Percentiles rank a stretch among this genome's conserved stretches.
Evolutionary conservation across 1,140 invertebrate species (phyloP).

Genomic region (Drosophila jambulina): DNA sequence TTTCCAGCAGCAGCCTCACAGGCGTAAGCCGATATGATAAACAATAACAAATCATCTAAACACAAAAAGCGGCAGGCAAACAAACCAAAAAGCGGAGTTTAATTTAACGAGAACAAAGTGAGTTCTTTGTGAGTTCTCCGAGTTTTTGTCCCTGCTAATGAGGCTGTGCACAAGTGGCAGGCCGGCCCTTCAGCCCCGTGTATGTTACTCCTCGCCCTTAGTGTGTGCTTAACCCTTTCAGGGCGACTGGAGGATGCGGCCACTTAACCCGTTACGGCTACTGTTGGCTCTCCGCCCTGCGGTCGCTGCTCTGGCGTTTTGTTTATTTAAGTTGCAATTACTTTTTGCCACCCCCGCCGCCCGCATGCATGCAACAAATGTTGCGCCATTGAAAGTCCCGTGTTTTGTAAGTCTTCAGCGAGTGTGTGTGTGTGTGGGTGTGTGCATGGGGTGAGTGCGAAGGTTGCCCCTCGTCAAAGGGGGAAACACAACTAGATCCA

Average conservation of each 20-base stretch:
- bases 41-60: slow-evolving; percentile 64
- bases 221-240: slow-evolving; percentile 40
- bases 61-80: slow-evolving; percentile 35
- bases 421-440: slow-evolving; percentile 7
- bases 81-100: slow-evolving; percentile 24
- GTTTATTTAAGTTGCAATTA: slow-evolving; percentile 79
- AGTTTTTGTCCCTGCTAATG: slow-evolving; percentile 59
- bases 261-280: slow-evolving; percentile 56
- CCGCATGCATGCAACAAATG: slow-evolving; percentile 46
- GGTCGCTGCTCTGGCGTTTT: slow-evolving; percentile 56
- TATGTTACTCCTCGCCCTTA: slow-evolving; percentile 13
- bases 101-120: slow-evolving; percentile 47
- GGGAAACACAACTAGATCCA: slow-evolving; percentile 48
- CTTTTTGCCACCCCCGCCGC: slow-evolving; percentile 58
- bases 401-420: slow-evolving; percentile 32
- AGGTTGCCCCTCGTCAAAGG: slow-evolving; percentile 24
- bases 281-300: slow-evolving; percentile 57
- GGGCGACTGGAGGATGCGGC: slow-evolving; percentile 57
- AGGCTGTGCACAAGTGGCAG: slow-evolving; percentile 71
- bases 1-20: neutral
- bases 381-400: slow-evolving; percentile 42
- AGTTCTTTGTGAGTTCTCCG: slow-evolving; percentile 41
- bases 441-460: slow-evolving; percentile 6
- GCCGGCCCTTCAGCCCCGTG: slow-evolving; percentile 53
- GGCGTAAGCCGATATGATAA: slow-evolving; percentile 28